Percentiles rank a stretch among this genome's conserved stretches.
Conservation (phyloP, 23 tunicate genomes). For the Trididemnum miniatum region DNA sequence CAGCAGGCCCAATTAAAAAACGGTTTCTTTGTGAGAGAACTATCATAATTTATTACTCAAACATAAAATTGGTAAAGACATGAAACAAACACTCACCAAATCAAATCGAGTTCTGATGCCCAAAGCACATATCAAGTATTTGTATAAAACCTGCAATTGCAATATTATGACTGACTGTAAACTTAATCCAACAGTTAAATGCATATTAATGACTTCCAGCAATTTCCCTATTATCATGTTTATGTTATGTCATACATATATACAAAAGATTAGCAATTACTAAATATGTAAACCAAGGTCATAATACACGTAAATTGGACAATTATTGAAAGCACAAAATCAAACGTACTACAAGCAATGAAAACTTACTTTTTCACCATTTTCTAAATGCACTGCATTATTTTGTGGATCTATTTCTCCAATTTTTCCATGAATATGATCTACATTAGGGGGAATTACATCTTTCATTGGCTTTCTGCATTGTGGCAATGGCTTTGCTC, state of each 20-base stretch:
- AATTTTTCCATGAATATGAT: conserved; percentile 66
- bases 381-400: conserved; percentile 51
- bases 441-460: conserved; percentile 69
- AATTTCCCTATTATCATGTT: too few relatives aligned
- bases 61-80: too few relatives aligned
- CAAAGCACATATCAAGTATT: conserved; percentile 83
- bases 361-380: conserved; percentile 47
- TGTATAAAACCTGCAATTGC: conserved; percentile 58
- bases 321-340: not conserved
- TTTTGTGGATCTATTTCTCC: conserved; percentile 70
- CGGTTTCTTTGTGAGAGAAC: too few relatives aligned
- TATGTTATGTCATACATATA: too few relatives aligned
- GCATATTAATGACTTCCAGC: too few relatives aligned
- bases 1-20: too few relatives aligned
- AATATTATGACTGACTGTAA: too few relatives aligned
- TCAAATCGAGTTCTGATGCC: conserved; percentile 80
- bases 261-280: too few relatives aligned
- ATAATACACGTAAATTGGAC: too few relatives aligned
- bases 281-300: too few relatives aligned
- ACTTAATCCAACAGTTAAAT: too few relatives aligned
- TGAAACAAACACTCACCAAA: conserved; percentile 47
- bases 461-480: conserved; percentile 64
- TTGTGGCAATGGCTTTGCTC: conserved; percentile 56
- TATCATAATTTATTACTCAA: too few relatives aligned
- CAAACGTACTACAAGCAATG: not conserved